phyloP scores from a whole-genome alignment of 2,888 invertebrate species.

The Nymphalis c-album region DNA sequence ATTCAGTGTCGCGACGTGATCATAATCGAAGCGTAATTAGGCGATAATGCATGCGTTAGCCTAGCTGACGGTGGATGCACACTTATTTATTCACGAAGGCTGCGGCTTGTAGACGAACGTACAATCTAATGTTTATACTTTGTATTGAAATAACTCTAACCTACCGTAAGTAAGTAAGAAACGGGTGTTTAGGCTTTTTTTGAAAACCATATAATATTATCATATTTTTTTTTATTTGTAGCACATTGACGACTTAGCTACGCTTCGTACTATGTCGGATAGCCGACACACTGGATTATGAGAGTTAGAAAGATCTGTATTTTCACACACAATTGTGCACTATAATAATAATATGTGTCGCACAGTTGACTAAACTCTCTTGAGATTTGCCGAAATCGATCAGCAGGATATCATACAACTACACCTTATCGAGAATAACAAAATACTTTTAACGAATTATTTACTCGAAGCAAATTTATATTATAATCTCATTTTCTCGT shows the following conservation, averaged over 20 bases:
- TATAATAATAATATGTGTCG: too few relatives aligned
- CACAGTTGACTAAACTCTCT: too few relatives aligned
- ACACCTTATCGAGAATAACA: background rate
- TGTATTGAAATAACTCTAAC: background rate
- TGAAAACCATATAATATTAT: background rate
- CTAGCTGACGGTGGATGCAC: slow-evolving; percentile 33
- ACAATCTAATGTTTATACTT: slow-evolving; percentile 10
- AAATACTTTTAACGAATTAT: background rate
- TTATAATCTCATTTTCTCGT: background rate
- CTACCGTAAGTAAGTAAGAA: too few relatives aligned
- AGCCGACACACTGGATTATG: too few relatives aligned
- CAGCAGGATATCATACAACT: too few relatives aligned
- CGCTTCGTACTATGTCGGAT: too few relatives aligned
- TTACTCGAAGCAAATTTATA: background rate
- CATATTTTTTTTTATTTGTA: too few relatives aligned
- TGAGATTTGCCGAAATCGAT: too few relatives aligned
- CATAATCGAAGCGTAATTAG: slow-evolving; percentile 57
- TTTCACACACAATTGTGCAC: too few relatives aligned
- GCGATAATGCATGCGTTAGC: slow-evolving; percentile 46
- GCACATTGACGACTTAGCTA: too few relatives aligned
- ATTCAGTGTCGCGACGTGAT: slow-evolving; percentile 55
- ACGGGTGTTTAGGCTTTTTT: background rate
- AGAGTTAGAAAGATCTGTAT: too few relatives aligned
- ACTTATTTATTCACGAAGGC: slow-evolving; percentile 31
- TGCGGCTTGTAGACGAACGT: slow-evolving; percentile 21